phyloP scores from a whole-genome alignment of 2,888 invertebrate genomes.

The Cephus pygmeus region DNA sequence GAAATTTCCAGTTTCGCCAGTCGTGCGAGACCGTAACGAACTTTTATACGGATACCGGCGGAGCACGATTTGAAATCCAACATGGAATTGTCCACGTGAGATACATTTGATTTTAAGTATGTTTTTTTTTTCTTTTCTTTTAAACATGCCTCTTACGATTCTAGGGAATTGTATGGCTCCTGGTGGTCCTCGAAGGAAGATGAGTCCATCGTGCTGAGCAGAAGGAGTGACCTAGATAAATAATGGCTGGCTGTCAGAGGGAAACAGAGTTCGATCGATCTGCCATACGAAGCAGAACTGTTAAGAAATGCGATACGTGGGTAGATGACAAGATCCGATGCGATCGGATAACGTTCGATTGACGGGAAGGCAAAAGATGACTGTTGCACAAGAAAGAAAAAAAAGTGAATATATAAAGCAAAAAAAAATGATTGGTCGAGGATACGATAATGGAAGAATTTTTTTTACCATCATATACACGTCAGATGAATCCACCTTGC shows the following conservation, averaged over 20 bases:
- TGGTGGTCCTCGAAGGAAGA: background rate
- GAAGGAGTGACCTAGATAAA: background rate
- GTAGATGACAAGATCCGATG: background rate
- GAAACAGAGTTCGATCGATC: background rate
- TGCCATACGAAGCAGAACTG: background rate
- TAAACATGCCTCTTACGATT: background rate
- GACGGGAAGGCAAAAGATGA: background rate
- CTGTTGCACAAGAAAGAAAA: background rate
- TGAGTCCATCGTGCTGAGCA: background rate
- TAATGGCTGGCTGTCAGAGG: background rate
- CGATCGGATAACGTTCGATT: background rate
- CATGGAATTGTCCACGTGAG: background rate
- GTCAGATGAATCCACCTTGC: background rate
- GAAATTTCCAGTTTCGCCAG: conserved; percentile 47
- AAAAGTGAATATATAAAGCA: background rate
- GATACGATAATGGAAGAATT: background rate
- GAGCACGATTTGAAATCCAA: background rate
- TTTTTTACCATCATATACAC: background rate
- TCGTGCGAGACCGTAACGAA: conserved; percentile 32
- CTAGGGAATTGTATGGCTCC: background rate
- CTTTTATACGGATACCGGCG: background rate
- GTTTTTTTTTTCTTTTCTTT: background rate
- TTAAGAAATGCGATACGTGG: background rate
- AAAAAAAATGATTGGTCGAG: background rate
- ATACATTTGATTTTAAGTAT: background rate